These are phyloP conservation scores for Cygnus atratus DNA, from an alignment of 2,113 vertebrate species.

Conservation along the genomic window DNA sequence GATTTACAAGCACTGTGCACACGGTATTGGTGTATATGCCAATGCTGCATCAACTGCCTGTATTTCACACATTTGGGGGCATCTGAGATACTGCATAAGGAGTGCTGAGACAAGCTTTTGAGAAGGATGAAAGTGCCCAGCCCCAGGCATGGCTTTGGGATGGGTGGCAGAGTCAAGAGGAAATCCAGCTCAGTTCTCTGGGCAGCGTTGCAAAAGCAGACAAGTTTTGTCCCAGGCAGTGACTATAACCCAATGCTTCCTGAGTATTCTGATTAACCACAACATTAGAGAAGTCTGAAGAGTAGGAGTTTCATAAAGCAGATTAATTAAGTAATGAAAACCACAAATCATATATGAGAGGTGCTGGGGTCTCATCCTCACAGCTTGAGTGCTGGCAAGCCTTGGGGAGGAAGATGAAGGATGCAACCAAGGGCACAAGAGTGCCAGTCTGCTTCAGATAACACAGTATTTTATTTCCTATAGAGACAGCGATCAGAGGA, in stretches of 20 bases:
- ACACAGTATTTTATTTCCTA: not conserved
- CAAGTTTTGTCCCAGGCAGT: not conserved
- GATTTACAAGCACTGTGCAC: not conserved
- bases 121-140: accelerated
- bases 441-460: not conserved
- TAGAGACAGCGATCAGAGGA: not conserved
- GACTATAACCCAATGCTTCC: not conserved
- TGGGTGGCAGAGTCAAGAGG: not conserved
- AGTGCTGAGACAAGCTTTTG: not conserved
- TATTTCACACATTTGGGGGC: not conserved
- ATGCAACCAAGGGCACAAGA: not conserved
- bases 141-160: accelerated
- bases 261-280: not conserved
- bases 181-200: not conserved
- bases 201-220: accelerated
- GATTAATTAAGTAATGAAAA: not conserved
- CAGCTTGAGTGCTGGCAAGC: not conserved
- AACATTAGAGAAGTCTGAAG: not conserved
- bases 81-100: not conserved
- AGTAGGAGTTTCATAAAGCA: not conserved
- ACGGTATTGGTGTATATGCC: accelerated
- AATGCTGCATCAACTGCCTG: not conserved
- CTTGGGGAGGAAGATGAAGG: not conserved
- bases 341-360: not conserved
- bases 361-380: not conserved